These are phyloP conservation scores for Drosophila bocqueti DNA, from an alignment of 1,140 invertebrate species.

Conservation along the genomic window DNA sequence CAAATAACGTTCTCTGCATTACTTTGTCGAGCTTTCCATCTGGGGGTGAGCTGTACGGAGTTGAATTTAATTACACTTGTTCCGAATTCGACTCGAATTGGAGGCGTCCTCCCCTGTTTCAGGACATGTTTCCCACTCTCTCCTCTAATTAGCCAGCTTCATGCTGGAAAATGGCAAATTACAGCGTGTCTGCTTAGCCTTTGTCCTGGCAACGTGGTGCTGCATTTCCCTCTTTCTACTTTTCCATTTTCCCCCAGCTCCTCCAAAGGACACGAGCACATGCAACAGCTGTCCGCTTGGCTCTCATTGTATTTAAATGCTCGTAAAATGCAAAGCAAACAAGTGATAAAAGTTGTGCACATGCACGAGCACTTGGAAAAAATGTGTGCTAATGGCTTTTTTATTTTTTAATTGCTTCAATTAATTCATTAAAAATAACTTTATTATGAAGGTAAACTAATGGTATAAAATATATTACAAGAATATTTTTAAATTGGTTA, in stretches of 20 bases:
- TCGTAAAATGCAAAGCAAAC: slow-evolving; percentile 67
- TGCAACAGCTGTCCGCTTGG: slow-evolving; percentile 52
- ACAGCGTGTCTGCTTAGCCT: slow-evolving; percentile 40
- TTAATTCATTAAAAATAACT: not conserved
- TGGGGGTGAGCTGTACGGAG: not conserved
- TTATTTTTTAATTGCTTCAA: not conserved
- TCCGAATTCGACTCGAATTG: slow-evolving; percentile 30
- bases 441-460: too few species aligned
- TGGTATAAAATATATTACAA: too few species aligned
- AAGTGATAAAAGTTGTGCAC: slow-evolving; percentile 70
- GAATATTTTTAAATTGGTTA: not conserved
- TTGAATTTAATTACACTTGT: slow-evolving; percentile 47
- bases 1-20: slow-evolving; percentile 43
- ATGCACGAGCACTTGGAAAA: slow-evolving; percentile 18
- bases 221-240: not conserved
- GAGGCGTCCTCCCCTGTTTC: not conserved
- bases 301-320: slow-evolving; percentile 71
- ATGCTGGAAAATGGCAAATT: slow-evolving; percentile 41
- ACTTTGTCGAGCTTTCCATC: slow-evolving; percentile 22
- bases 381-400: not conserved
- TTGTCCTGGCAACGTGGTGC: slow-evolving; percentile 17
- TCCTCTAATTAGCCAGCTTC: slow-evolving; percentile 41
- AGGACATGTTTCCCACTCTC: not conserved
- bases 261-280: slow-evolving; percentile 26
- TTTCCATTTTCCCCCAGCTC: not conserved